These are phyloP conservation scores for Drosophila nasuta DNA, from an alignment of 1,140 invertebrate genomes.

Conservation along the genomic window DNA sequence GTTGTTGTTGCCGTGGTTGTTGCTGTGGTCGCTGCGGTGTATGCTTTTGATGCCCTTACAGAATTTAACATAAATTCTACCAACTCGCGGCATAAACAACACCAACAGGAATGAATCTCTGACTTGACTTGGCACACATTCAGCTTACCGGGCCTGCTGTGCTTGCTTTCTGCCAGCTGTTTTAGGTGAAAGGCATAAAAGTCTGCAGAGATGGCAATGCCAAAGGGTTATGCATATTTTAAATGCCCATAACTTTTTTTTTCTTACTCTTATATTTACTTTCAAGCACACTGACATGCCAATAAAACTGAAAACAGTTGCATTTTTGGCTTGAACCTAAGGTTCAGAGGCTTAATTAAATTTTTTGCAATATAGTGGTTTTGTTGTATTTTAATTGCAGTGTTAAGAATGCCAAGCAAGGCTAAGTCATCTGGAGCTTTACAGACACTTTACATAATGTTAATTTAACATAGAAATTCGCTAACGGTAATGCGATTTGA, in stretches of 20 bases:
- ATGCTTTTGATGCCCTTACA: constrained; percentile 55
- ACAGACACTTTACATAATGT: too few species aligned
- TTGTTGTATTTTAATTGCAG: too few species aligned
- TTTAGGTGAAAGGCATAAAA: constrained; percentile 72
- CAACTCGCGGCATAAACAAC: constrained; percentile 29
- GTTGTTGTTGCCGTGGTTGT: constrained; percentile 32
- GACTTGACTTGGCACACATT: constrained; percentile 58
- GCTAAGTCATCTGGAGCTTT: too few species aligned
- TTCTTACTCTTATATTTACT: constrained; percentile 21
- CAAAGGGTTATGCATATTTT: constrained; percentile 46
- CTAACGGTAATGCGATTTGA: too few species aligned
- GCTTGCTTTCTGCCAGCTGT: constrained; percentile 39
- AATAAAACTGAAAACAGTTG: constrained; percentile 5
- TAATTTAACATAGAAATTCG: too few species aligned
- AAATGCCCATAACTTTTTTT: constrained; percentile 37
- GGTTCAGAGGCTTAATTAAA: constrained; percentile 5
- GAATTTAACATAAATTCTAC: constrained; percentile 72
- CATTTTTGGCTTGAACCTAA: background rate
- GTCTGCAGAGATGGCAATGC: constrained; percentile 23
- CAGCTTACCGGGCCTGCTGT: constrained; percentile 29
- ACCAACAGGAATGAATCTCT: constrained; percentile 38
- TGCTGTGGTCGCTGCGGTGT: constrained; percentile 34
- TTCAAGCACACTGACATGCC: constrained; percentile 3
- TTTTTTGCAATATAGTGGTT: background rate
- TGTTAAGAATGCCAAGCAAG: too few species aligned